Evolutionary conservation across 1,140 invertebrate genomes (phyloP).

Genomic region (Ceratina calcarata): DNA sequence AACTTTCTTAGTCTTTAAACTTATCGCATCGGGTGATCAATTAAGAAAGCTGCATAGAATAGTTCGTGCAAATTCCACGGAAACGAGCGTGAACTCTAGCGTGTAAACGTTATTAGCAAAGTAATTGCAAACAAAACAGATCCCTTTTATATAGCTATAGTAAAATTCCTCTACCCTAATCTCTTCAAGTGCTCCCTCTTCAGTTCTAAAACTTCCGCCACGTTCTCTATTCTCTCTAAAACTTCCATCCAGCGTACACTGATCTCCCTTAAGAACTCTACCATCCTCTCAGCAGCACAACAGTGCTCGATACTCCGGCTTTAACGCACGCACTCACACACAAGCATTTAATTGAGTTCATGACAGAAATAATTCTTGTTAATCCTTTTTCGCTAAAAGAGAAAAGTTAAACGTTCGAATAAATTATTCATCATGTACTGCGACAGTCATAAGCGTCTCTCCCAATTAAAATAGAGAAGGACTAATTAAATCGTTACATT

Average conservation of each 20-base stretch:
- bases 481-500: too few species aligned
- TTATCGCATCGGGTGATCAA: background rate
- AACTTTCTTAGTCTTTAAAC: background rate
- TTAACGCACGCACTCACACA: background rate
- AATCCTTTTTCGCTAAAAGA: too few species aligned
- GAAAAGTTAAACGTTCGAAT: too few species aligned
- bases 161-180: background rate
- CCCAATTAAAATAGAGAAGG: too few species aligned
- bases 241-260: constrained; percentile 9
- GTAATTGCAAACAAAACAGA: background rate
- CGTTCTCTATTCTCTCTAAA: constrained; percentile 12
- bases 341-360: too few species aligned
- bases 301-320: too few species aligned
- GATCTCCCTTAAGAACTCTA: constrained; percentile 6
- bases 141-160: background rate
- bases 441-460: too few species aligned
- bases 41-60: background rate
- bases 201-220: constrained; percentile 20
- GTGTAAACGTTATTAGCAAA: background rate
- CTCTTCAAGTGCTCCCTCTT: constrained; percentile 6
- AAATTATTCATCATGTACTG: too few species aligned
- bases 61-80: background rate
- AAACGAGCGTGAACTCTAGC: background rate
- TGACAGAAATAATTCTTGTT: too few species aligned
- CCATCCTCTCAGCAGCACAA: too few species aligned